phyloP scores from a whole-genome alignment of 2,113 vertebrate species.

The Orientallactaga bullata region DNA sequence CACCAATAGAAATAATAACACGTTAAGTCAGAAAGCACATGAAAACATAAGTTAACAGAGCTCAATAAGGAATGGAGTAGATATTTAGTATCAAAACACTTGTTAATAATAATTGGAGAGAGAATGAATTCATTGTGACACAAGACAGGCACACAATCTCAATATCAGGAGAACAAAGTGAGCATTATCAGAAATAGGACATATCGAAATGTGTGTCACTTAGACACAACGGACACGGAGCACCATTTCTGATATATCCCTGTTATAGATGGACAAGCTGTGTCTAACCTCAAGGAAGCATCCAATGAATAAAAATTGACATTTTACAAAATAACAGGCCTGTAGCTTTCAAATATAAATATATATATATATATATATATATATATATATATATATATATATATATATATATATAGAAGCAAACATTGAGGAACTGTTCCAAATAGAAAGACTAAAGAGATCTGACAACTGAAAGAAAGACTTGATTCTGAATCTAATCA shows the following conservation, averaged over 20 bases:
- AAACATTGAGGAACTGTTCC: neutral
- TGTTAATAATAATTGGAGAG: neutral
- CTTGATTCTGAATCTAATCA: neutral
- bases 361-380: too few relatives aligned
- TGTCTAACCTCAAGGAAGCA: neutral
- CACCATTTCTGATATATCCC: neutral
- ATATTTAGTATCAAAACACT: neutral
- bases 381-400: too few relatives aligned
- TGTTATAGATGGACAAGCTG: neutral
- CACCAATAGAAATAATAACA: neutral
- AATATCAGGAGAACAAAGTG: neutral
- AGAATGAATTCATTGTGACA: neutral
- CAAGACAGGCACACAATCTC: neutral
- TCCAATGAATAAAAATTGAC: neutral
- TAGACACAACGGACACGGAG: too few relatives aligned
- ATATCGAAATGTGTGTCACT: neutral
- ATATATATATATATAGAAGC: too few relatives aligned
- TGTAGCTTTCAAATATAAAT: neutral
- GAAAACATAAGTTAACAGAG: neutral
- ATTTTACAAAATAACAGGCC: neutral
- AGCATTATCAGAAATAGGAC: neutral
- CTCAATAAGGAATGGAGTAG: neutral
- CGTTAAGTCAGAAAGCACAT: neutral
- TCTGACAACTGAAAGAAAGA: neutral
- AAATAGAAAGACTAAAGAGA: constrained; percentile 10